phyloP scores from a whole-genome alignment of 2,113 vertebrate species.

The western clawed frog (Xenopus tropicalis) region UCB_Xtro_10.0 CM004449.2:42765001-42765500 shows the following conservation, averaged over 20 bases:
- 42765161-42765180: slow-evolving; percentile 66
- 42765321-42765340: neutral
- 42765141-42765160: slow-evolving; percentile 58
- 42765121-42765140: slow-evolving; percentile 61
- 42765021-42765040: too few relatives aligned
- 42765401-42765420: too few relatives aligned
- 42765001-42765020: too few relatives aligned
- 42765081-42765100: slow-evolving; percentile 39
- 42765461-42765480: too few relatives aligned
- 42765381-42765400: too few relatives aligned
- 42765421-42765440: too few relatives aligned
- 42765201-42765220: slow-evolving; percentile 46
- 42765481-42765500: too few relatives aligned
- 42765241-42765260: slow-evolving; percentile 53
- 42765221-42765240: slow-evolving; percentile 50
- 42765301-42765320: neutral
- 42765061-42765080: slow-evolving; percentile 28
- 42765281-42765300: neutral
- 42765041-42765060: neutral
- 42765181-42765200: slow-evolving; percentile 72
- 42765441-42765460: too few relatives aligned
- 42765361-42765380: too few relatives aligned
- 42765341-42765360: too few relatives aligned
- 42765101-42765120: slow-evolving; percentile 52
- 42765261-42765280: neutral